A percentile compares a stretch with the other conserved stretches of the same genome.
Evolutionary conservation across 1,140 invertebrate species (phyloP).

Genomic region (Cotesia glomerata): DNA sequence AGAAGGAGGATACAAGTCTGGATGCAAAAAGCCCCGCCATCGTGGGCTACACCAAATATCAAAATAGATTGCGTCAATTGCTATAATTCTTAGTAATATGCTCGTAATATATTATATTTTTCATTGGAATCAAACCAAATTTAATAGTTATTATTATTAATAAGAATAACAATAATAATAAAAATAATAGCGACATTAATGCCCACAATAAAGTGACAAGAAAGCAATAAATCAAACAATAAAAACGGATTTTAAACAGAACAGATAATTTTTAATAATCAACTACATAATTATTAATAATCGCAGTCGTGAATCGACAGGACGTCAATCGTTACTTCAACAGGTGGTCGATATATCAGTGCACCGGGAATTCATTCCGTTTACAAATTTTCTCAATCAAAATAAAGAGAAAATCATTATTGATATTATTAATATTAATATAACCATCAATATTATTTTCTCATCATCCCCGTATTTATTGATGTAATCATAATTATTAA

Average conservation of each 20-base stretch:
- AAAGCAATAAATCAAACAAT: background rate
- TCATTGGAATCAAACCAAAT: constrained; percentile 44
- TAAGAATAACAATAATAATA: background rate
- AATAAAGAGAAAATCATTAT: too few relatives aligned
- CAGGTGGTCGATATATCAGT: background rate
- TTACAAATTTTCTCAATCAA: too few relatives aligned
- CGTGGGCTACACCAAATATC: constrained; percentile 49
- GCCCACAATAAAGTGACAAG: too few relatives aligned
- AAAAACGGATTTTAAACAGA: background rate
- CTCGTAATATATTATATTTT: constrained; percentile 30
- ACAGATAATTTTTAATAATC: too few relatives aligned
- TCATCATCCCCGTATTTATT: background rate
- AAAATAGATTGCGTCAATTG: constrained; percentile 48
- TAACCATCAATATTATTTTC: background rate
- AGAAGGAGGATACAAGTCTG: constrained; percentile 34
- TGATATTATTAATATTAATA: too few relatives aligned
- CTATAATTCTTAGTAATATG: constrained; percentile 12
- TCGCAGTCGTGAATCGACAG: too few relatives aligned
- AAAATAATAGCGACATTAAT: too few relatives aligned
- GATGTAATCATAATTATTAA: too few relatives aligned
- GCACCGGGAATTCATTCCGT: too few relatives aligned
- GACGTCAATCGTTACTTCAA: background rate
- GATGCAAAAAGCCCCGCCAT: constrained; percentile 30
- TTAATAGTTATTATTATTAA: constrained; percentile 2
- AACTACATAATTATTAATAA: too few relatives aligned